Conservation (phyloP, 2,888 invertebrate species). For the Mythimna impura region DNA sequence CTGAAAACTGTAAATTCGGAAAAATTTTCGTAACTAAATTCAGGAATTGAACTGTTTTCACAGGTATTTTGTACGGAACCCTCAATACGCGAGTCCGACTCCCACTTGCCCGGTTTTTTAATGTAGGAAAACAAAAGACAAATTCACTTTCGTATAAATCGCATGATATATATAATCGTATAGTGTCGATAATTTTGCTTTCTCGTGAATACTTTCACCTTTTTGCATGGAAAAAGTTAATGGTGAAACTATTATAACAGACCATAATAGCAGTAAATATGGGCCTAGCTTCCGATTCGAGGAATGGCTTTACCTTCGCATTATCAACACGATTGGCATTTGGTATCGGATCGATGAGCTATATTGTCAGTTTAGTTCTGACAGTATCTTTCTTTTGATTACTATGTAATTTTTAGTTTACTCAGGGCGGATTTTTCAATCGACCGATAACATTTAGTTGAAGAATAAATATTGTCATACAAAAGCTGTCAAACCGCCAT, state of each 20-base stretch:
- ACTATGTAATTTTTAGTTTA: neutral
- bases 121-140: neutral
- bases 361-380: neutral
- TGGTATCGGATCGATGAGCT: conserved; percentile 20
- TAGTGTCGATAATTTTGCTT: neutral
- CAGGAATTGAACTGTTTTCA: too few relatives aligned
- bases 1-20: too few relatives aligned
- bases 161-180: neutral
- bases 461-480: too few relatives aligned
- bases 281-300: conserved; percentile 30
- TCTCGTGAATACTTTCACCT: conserved; percentile 9
- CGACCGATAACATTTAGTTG: too few relatives aligned
- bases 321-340: conserved; percentile 32
- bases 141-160: neutral
- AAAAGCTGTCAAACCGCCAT: too few relatives aligned
- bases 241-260: conserved; percentile 1
- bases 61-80: too few relatives aligned
- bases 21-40: too few relatives aligned
- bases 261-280: conserved; percentile 17
- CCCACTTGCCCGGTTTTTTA: too few relatives aligned
- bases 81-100: too few relatives aligned
- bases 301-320: conserved; percentile 24
- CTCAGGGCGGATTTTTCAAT: neutral
- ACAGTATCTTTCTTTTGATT: neutral
- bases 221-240: conserved; percentile 3